Base-by-base conservation (phyloP, 2,113 vertebrate genomes). In the Seriola rivoliana region DNA sequence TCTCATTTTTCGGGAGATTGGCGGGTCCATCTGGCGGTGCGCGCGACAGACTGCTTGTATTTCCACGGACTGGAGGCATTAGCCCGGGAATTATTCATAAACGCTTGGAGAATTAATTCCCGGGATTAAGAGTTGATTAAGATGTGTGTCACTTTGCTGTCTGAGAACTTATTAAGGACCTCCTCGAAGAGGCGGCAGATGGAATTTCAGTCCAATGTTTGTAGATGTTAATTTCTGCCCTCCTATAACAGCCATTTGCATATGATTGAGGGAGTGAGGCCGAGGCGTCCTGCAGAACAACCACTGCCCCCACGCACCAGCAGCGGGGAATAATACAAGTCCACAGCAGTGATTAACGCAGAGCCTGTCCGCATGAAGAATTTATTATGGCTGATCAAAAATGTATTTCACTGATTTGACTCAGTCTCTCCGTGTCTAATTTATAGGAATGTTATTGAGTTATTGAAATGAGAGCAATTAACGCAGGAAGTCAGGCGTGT, bases 141-240 rank as follows among this genome's bases (percentile, higher is more conserved):
- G 97, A 97, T 97, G 96, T 97, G 97, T 97, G 96, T 97, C 97
- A 97, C 96, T 97, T 97, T 96, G 96, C 96, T 96, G 96, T 96
- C 97, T 97, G 96, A 96, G 97, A 96, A 97, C 96, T 97, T 97
- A 97, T 97, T 97, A 97, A 97, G 95, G 95, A 91, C 92, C 95
- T 96, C 94, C 95, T 96, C 93, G 95, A 96, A 93, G 95, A 92
- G 85, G 93, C 92, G 88, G 96, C 97, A 98, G 97, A 98, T 98
- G 97, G 97, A 97, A 97, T 97, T 96, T 95, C 94, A 93, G 91
- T 89, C 95, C 95, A 95, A 91, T 97, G 96, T 97, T 97, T 97
- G 97, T 95, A 97, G 95, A 97, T 97, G 97, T 97, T 97, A 97
- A 97, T 97, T 96, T 96, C 89, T 93, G 94, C 95, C 94, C 96